Conservation (phyloP, 2,113 vertebrate species). For the Misgurnus anguillicaudatus region DNA sequence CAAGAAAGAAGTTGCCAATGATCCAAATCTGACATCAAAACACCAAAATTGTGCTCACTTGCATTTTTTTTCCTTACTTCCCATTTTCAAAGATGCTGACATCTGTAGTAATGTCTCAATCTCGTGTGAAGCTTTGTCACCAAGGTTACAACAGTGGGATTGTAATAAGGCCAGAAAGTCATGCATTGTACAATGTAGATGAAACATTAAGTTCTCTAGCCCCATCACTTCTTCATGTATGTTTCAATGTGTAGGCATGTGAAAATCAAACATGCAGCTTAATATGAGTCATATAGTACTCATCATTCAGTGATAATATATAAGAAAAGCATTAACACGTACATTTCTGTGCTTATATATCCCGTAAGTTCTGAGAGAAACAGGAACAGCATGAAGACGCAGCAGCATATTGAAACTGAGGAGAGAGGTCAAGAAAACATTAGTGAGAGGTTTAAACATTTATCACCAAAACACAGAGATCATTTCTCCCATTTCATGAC, state of each 20-base stretch:
- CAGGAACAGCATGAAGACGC: conserved; percentile 97
- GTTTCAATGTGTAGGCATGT: no score
- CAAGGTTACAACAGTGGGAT: not conserved
- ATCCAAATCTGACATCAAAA: not conserved
- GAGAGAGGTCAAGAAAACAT: conserved; percentile 52
- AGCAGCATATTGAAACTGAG: conserved; percentile 97
- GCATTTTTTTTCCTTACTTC: conserved; percentile 23
- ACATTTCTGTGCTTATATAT: conserved; percentile 99
- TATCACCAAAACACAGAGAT: not conserved
- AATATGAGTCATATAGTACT: no score
- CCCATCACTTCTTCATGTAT: no score
- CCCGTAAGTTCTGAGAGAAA: conserved; percentile 98
- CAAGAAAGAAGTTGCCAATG: not conserved
- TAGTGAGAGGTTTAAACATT: conserved; percentile 4
- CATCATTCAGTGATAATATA: no score
- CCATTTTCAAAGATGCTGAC: not conserved
- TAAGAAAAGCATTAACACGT: conserved; percentile 67
- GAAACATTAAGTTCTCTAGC: not conserved
- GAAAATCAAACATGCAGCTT: no score
- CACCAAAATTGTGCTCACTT: not conserved
- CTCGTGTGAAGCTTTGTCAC: conserved; percentile 28
- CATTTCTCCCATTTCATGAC: no score
- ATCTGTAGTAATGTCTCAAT: conserved; percentile 2
- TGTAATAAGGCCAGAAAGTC: not conserved
- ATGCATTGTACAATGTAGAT: not conserved